phyloP scores from a whole-genome alignment of 2,113 vertebrate genomes.

The Poecilia latipinna region DNA sequence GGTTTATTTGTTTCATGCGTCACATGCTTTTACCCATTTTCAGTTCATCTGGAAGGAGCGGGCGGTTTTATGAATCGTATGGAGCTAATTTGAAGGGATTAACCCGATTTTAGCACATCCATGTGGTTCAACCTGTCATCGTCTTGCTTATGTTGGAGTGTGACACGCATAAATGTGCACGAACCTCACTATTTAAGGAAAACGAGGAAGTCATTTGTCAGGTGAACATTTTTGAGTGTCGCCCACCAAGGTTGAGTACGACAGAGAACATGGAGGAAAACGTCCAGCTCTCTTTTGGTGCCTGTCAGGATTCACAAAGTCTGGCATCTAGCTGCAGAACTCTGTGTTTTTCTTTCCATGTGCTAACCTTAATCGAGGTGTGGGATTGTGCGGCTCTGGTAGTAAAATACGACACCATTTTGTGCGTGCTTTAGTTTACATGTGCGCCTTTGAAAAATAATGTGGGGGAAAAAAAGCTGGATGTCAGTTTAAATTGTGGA shows the following conservation, averaged over 20 bases:
- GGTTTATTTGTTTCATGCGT: not conserved
- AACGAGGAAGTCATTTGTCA: slow-evolving; percentile 48
- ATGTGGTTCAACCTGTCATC: slow-evolving; percentile 27
- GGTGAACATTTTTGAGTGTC: slow-evolving; percentile 38
- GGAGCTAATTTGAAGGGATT: not conserved
- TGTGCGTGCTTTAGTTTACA: slow-evolving; percentile 56
- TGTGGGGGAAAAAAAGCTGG: slow-evolving; percentile 27
- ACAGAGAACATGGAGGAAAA: slow-evolving; percentile 46
- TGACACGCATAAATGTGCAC: slow-evolving; percentile 19
- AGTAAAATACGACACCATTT: slow-evolving; percentile 74
- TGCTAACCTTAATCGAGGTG: slow-evolving; percentile 80
- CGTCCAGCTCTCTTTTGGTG: slow-evolving; percentile 62
- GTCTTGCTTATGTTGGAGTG: slow-evolving; percentile 31
- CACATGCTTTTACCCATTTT: not conserved
- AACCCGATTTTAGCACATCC: slow-evolving; percentile 35
- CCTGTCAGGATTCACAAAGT: slow-evolving; percentile 56
- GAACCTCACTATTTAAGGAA: slow-evolving; percentile 11
- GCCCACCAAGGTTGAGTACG: slow-evolving; percentile 59
- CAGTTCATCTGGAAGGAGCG: not conserved
- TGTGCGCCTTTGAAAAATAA: slow-evolving; percentile 66
- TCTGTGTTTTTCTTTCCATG: slow-evolving; percentile 85
- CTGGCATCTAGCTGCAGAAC: slow-evolving; percentile 55
- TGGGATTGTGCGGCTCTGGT: slow-evolving; percentile 73
- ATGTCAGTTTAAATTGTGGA: slow-evolving; percentile 49
- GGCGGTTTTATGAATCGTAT: not conserved